phyloP scores from a whole-genome alignment of 2,888 invertebrate species.

The Penaeus monodon region DNA sequence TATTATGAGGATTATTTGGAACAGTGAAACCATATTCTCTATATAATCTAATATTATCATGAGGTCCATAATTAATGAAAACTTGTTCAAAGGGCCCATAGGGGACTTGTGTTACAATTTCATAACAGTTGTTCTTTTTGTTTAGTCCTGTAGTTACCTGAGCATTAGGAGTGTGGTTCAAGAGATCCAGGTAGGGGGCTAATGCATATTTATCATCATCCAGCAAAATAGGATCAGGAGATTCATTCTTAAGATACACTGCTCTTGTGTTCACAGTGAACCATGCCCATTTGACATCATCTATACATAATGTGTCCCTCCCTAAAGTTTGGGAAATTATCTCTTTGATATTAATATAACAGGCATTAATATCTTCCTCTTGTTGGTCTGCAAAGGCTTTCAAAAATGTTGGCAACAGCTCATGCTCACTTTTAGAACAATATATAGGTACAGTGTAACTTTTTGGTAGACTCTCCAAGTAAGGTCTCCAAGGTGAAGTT shows the following conservation, averaged over 20 bases:
- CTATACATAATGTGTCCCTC: slow-evolving; percentile 15
- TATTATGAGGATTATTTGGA: slow-evolving; percentile 79
- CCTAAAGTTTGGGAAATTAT: slow-evolving; percentile 10
- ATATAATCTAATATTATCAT: slow-evolving; percentile 84
- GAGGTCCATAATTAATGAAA: slow-evolving; percentile 89
- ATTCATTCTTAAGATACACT: slow-evolving; percentile 78
- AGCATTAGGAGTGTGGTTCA: slow-evolving; percentile 81
- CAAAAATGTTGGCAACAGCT: slow-evolving; percentile 75
- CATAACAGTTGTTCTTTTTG: slow-evolving; percentile 71
- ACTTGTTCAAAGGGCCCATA: slow-evolving; percentile 80
- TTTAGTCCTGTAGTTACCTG: slow-evolving; percentile 67
- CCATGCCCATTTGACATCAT: slow-evolving; percentile 75
- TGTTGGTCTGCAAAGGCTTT: slow-evolving; percentile 73
- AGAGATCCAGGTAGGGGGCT: slow-evolving; percentile 89
- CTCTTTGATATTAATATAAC: slow-evolving; percentile 69
- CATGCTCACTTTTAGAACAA: slow-evolving; percentile 74
- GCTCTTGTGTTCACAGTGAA: slow-evolving; percentile 88
- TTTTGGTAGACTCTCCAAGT: slow-evolving; percentile 79
- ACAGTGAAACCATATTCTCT: slow-evolving; percentile 88
- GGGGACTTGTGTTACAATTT: slow-evolving; percentile 73
- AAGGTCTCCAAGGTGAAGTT: slow-evolving; percentile 76
- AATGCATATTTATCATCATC: slow-evolving; percentile 74
- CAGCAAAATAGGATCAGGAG: slow-evolving; percentile 69
- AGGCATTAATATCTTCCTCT: slow-evolving; percentile 72
- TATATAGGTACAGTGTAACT: slow-evolving; percentile 80